Evolutionary conservation across 2,888 invertebrate genomes (phyloP).

Genomic region (Drosophila flavopinicola): DNA sequence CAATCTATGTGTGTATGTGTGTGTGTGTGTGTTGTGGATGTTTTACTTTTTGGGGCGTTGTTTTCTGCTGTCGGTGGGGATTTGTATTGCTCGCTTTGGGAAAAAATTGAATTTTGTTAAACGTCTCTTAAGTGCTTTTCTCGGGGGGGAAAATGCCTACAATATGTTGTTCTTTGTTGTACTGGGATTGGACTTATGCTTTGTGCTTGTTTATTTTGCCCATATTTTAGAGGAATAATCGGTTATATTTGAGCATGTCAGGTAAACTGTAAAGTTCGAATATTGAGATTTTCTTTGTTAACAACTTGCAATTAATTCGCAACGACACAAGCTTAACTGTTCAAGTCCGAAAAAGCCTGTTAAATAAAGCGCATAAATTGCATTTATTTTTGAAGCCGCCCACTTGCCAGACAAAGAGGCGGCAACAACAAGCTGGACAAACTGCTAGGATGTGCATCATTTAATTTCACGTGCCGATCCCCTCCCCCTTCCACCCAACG

Average conservation of each 20-base stretch:
- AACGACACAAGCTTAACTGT: too few species aligned
- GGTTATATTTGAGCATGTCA: neutral
- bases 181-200: constrained; percentile 5
- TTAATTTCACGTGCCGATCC: neutral
- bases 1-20: constrained; percentile 21
- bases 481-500: constrained; percentile 5
- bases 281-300: too few species aligned
- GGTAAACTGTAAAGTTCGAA: too few species aligned
- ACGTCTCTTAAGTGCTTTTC: constrained; percentile 58
- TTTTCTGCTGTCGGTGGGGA: constrained; percentile 33
- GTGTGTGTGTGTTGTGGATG: constrained; percentile 41
- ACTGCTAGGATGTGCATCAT: constrained; percentile 4
- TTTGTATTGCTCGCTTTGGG: constrained; percentile 29
- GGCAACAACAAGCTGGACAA: constrained; percentile 46
- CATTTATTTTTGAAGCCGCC: constrained; percentile 12
- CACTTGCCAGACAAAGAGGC: constrained; percentile 29
- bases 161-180: constrained; percentile 57
- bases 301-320: too few species aligned
- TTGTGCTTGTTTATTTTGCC: constrained; percentile 4
- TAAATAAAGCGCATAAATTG: constrained; percentile 15
- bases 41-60: constrained; percentile 71
- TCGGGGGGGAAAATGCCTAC: constrained; percentile 34
- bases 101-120: constrained; percentile 64
- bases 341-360: neutral
- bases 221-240: neutral